Evolutionary conservation across 2,113 vertebrate genomes (phyloP).

Genomic region (Apaloderma vittatum): DNA sequence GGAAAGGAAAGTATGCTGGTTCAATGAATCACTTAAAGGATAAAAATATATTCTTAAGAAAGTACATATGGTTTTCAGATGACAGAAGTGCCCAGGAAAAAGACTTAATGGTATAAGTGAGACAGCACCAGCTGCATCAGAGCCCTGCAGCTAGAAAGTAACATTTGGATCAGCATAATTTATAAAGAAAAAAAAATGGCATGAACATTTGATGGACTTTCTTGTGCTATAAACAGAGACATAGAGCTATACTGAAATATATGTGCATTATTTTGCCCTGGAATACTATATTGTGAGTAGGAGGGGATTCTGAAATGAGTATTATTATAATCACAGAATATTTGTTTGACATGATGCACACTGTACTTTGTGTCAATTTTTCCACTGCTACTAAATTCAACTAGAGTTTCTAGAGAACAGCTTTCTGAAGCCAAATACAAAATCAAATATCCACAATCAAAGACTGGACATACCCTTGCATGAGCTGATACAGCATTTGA

Average conservation of each 20-base stretch:
- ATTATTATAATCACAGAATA: neutral
- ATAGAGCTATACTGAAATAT: neutral
- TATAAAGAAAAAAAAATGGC: neutral
- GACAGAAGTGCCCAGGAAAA: constrained; percentile 7
- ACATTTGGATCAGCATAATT: neutral
- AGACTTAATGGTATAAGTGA: neutral
- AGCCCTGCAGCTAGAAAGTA: neutral
- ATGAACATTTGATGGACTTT: neutral
- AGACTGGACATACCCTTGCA: neutral
- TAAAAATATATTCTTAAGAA: neutral
- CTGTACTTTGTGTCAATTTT: neutral
- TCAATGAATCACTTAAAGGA: constrained; percentile 1
- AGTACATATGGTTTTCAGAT: neutral
- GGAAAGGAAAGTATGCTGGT: neutral
- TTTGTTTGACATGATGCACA: neutral
- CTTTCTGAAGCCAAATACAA: neutral
- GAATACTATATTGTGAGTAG: neutral
- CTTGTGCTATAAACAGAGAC: neutral
- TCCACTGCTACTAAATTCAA: neutral
- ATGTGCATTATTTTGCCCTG: neutral
- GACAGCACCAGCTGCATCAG: constrained; percentile 20
- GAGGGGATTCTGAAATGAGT: neutral
- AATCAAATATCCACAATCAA: neutral
- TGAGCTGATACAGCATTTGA: neutral
- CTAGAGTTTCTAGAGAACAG: neutral